These are phyloP conservation scores for Sebastes trivittatus DNA, from an alignment of 2,797 vertebrate species.

Conservation along the genomic window DNA sequence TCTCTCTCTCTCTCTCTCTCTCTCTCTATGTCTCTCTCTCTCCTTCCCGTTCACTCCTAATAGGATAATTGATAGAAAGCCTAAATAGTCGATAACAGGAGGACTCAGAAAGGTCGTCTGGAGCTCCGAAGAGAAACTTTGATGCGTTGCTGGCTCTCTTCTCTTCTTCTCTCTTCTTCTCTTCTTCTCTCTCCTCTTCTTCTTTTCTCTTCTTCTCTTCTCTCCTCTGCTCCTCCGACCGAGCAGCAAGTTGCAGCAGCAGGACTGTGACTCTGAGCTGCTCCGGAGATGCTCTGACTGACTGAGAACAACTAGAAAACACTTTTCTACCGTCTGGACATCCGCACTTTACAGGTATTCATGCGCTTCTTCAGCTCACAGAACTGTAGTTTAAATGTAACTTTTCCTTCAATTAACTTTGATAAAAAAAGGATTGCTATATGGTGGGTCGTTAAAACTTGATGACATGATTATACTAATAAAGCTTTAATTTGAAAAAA, in stretches of 20 bases:
- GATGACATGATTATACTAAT: neutral
- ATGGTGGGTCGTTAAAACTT: conserved; percentile 75
- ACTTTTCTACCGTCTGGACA: conserved; percentile 10
- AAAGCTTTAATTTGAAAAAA: neutral
- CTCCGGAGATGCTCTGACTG: conserved; percentile 55
- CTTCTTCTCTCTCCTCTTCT: too few species aligned
- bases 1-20: conserved; percentile 29
- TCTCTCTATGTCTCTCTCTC: neutral
- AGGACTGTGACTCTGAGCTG: neutral
- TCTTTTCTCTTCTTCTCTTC: too few species aligned
- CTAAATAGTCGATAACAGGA: conserved; percentile 52
- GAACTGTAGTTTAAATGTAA: neutral
- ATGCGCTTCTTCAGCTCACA: neutral
- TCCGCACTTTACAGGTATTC: conserved; percentile 34
- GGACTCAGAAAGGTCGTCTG: conserved; percentile 23
- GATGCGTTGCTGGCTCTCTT: conserved; percentile 6
- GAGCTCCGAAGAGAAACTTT: conserved; percentile 48
- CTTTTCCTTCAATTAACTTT: neutral
- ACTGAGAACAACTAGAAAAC: neutral
- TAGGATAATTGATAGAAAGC: conserved; percentile 67
- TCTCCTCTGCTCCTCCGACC: neutral
- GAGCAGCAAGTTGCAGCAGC: conserved; percentile 38
- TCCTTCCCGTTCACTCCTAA: conserved; percentile 56
- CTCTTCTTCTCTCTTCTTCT: too few species aligned
- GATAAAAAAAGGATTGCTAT: conserved; percentile 40